phyloP scores from a whole-genome alignment of 2,888 invertebrate genomes.

The Nomada goodeniana region DNA sequence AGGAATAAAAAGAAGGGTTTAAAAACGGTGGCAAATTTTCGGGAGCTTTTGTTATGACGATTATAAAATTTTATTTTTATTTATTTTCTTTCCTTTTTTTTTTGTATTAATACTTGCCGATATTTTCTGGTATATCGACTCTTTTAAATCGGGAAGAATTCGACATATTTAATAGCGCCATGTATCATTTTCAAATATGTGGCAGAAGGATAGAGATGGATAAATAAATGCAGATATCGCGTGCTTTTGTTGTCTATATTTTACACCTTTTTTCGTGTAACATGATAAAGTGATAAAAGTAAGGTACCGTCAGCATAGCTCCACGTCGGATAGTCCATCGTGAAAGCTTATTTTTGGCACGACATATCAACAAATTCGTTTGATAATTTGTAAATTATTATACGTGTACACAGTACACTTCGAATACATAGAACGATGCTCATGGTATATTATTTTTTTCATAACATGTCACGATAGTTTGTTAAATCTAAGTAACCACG shows the following conservation, averaged over 20 bases:
- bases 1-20: slow-evolving; percentile 2
- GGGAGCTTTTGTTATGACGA: slow-evolving; percentile 3
- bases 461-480: slow-evolving; percentile 53
- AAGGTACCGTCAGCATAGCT: slow-evolving; percentile 58
- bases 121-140: neutral
- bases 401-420: neutral
- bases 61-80: slow-evolving; percentile 9
- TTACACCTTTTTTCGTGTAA: slow-evolving; percentile 61
- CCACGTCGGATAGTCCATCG: slow-evolving; percentile 29
- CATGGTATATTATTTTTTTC: slow-evolving; percentile 53
- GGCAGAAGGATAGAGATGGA: neutral
- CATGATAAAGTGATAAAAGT: slow-evolving; percentile 69
- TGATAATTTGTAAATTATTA: slow-evolving; percentile 32
- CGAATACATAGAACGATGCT: slow-evolving; percentile 34
- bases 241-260: slow-evolving; percentile 65
- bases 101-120: slow-evolving; percentile 9
- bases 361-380: slow-evolving; percentile 38
- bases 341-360: slow-evolving; percentile 20
- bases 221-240: slow-evolving; percentile 60
- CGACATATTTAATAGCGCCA: no score
- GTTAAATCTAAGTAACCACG: slow-evolving; percentile 62
- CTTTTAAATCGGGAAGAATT: slow-evolving; percentile 1
- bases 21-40: slow-evolving; percentile 23
- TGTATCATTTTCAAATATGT: neutral
- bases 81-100: slow-evolving; percentile 29